Evolutionary conservation across 2,888 invertebrate species (phyloP), one percentile per base, ranked within the genome.

Genomic region (Hypena proboscidalis): DNA sequence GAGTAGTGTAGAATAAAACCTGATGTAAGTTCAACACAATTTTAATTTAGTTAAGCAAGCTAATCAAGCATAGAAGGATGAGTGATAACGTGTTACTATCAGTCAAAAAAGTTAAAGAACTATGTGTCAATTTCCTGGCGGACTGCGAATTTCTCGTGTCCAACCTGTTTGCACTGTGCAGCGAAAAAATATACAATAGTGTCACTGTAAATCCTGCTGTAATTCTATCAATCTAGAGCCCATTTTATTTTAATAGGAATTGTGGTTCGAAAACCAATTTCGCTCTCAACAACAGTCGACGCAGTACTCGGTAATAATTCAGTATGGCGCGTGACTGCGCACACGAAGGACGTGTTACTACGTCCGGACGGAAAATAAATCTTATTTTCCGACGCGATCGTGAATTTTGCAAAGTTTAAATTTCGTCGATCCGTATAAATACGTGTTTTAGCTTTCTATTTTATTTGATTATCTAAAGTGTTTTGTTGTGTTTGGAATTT

Each of bases 251-350:
- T 51, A 54, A 53, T 42, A 40, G 33, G 30, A 44, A 58, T 59
- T 53, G 66, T 56, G 53, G 75, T 74, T 80, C 75, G 69, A 74
- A 85, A 85, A 80, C 74, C 74, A 84, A 87, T 87, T 89, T 87
- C 87, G 86, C 85, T 87, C 85, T 86, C 83, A 58, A 77, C 83
- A 58, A 77, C 78, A 69, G 77, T 69, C 68, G 71, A 69, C 74
- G 74, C 77, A 63, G 76, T 77, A 70, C 62, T 62, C 50, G 26
- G 75, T 72, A 82, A 83, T 85, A 82, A 86, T 83, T 86, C 81
- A 89, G 89, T 89, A 74, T 54, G 71, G 77, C 86, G 86, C 84
- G 82, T 81, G 85, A 80, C 79, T 70, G 80, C 81, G 81, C 73
- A 64, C 68, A 53, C 54, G 58, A 43, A 56, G 69, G 77, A 74